Evolutionary conservation across 1,140 invertebrate genomes (phyloP).

Genomic region (Ostrea edulis): DNA sequence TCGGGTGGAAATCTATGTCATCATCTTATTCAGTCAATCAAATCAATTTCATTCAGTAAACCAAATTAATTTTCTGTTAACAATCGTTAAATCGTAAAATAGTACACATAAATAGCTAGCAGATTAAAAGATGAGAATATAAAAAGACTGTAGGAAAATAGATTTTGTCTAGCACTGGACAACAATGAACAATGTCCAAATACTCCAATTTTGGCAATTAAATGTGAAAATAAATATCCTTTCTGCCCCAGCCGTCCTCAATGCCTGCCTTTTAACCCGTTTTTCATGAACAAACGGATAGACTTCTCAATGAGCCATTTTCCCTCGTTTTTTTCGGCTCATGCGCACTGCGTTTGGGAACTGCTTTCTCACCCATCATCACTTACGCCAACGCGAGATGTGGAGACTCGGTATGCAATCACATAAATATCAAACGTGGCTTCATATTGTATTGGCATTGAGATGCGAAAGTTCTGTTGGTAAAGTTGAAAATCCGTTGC

Average conservation of each 20-base stretch:
- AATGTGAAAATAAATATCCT: not conserved
- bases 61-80: not conserved
- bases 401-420: not conserved
- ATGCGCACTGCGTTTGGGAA: not conserved
- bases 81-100: not conserved
- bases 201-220: not conserved
- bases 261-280: not conserved
- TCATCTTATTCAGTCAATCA: not conserved
- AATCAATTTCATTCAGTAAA: not conserved
- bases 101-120: not conserved
- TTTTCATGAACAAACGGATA: not conserved
- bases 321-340: not conserved
- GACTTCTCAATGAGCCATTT: not conserved
- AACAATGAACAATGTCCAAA: not conserved
- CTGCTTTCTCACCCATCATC: not conserved
- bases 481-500: not conserved
- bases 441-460: constrained; percentile 14
- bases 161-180: not conserved
- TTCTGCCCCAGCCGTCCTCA: not conserved
- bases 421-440: not conserved
- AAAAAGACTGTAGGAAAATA: not conserved
- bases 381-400: not conserved
- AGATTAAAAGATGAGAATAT: not conserved
- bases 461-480: constrained; percentile 15
- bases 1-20: not conserved